These are phyloP conservation scores for Tupaia tana DNA, from an alignment of 2,113 vertebrate species.

Conservation along the genomic window DNA sequence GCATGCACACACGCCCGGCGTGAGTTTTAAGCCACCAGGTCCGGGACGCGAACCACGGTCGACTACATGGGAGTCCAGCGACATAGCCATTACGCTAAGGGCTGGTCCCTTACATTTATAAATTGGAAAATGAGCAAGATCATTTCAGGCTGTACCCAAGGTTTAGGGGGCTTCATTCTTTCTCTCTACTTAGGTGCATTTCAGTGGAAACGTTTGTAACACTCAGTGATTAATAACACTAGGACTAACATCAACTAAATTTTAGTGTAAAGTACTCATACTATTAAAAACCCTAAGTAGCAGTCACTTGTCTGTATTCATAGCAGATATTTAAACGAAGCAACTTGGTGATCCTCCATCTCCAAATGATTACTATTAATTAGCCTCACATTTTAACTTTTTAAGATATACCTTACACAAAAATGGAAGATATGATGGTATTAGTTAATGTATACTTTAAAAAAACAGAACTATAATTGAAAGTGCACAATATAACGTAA, in stretches of 20 bases:
- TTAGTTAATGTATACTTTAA: no score
- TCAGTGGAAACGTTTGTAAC: conserved; percentile 10
- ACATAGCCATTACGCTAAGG: no score
- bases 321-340: not conserved
- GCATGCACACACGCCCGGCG: no score
- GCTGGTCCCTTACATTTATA: not conserved
- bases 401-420: not conserved
- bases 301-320: not conserved
- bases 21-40: no score
- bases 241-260: not conserved
- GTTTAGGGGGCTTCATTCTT: not conserved
- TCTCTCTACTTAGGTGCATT: not conserved
- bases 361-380: not conserved
- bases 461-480: no score
- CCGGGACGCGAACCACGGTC: no score
- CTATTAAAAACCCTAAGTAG: not conserved
- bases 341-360: not conserved
- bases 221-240: not conserved
- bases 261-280: not conserved
- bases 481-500: no score
- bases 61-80: no score
- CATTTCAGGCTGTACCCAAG: not conserved
- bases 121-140: not conserved
- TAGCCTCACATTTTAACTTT: not conserved
- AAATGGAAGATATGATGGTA: no score